Conservation (phyloP, 2,113 vertebrate genomes). For the Atrichornis clamosus region DNA sequence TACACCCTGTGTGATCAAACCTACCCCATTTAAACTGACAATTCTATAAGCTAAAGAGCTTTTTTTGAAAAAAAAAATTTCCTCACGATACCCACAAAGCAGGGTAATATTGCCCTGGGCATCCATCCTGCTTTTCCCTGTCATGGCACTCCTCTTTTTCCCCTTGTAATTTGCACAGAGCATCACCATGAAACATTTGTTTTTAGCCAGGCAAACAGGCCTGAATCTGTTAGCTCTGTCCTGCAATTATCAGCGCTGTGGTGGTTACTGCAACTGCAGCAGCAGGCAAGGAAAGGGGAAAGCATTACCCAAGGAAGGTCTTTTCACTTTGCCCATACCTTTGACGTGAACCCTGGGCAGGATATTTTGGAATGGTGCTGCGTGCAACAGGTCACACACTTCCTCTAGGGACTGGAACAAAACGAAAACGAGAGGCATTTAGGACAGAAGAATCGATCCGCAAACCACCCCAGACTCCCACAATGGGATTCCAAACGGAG, state of each 20-base stretch:
- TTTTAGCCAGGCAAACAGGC: not conserved
- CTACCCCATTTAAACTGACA: not conserved
- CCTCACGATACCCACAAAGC: not conserved
- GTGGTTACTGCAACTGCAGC: fast-evolving
- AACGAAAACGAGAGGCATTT: not conserved
- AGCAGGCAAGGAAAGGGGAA: not conserved
- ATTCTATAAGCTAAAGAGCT: not conserved
- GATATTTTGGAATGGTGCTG: constrained; percentile 88
- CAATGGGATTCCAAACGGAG: not conserved
- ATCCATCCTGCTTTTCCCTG: not conserved
- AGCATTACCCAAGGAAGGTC: not conserved
- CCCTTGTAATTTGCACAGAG: not conserved
- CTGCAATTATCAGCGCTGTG: not conserved
- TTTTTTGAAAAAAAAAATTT: not conserved
- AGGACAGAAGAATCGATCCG: not conserved
- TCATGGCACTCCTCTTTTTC: not conserved
- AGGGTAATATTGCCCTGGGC: not conserved
- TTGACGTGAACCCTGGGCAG: constrained; percentile 86
- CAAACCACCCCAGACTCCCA: not conserved
- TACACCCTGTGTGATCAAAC: not conserved
- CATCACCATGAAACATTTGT: not conserved
- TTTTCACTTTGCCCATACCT: constrained; percentile 65
- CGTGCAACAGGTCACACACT: constrained; percentile 86
- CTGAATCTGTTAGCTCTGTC: not conserved
- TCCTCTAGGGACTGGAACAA: constrained; percentile 82